phyloP scores from a whole-genome alignment of 2,797 vertebrate species.

The Monodelphis domestica region DNA sequence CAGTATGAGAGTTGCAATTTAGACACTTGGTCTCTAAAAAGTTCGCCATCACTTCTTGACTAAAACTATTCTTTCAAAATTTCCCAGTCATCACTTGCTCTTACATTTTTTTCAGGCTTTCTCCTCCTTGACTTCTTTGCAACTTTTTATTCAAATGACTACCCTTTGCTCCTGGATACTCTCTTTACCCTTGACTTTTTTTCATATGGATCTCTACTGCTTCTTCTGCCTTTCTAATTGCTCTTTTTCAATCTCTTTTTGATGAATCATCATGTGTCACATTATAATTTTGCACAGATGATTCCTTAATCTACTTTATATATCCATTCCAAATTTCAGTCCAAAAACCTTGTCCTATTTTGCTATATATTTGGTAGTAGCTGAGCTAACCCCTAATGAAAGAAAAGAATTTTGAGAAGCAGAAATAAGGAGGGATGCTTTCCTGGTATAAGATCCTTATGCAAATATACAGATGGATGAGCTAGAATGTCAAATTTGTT shows the following conservation, averaged over 20 bases:
- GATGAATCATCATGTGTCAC: background rate
- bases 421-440: background rate
- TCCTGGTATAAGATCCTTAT: background rate
- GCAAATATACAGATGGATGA: background rate
- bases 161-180: background rate
- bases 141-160: background rate
- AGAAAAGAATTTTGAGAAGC: background rate
- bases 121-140: background rate
- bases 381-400: background rate
- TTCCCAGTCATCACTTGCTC: background rate
- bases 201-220: background rate
- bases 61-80: background rate
- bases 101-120: background rate
- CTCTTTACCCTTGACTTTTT: background rate
- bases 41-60: too few species aligned
- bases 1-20: too few species aligned
- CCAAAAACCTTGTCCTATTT: background rate
- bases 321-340: too few species aligned
- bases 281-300: background rate
- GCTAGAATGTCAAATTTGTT: background rate
- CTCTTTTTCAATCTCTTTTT: background rate
- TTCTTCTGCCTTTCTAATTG: background rate
- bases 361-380: too few species aligned
- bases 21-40: too few species aligned
- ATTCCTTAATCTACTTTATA: background rate